Evolutionary conservation across 1,140 invertebrate genomes (phyloP).

Genomic region (Pseudoatta argentina): DNA sequence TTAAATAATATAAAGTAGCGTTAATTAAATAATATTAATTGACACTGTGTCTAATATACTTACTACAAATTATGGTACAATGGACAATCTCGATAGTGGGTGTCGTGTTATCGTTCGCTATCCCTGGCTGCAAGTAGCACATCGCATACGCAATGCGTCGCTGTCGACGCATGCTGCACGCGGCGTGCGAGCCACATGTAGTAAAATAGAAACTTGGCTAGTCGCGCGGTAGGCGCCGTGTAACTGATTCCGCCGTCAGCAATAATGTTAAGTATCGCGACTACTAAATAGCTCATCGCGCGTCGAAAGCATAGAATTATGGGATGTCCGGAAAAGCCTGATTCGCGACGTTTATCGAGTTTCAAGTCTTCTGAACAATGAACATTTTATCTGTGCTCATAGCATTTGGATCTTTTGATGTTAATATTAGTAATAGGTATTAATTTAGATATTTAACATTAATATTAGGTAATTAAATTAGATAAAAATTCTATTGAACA

Average conservation of each 20-base stretch:
- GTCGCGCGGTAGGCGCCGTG: conserved; percentile 54
- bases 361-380: neutral
- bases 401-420: too few relatives aligned
- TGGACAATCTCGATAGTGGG: neutral
- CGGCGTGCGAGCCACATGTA: conserved; percentile 65
- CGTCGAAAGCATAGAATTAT: neutral
- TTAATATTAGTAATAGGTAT: neutral
- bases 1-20: neutral
- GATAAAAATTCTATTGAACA: neutral
- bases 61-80: neutral
- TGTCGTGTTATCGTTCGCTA: conserved; percentile 34
- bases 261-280: conserved; percentile 44
- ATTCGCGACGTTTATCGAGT: neutral
- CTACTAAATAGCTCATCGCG: conserved; percentile 53
- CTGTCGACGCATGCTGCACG: conserved; percentile 62
- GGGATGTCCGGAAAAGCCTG: neutral
- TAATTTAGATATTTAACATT: too few relatives aligned
- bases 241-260: conserved; percentile 56
- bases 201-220: conserved; percentile 74
- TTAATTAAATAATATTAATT: neutral
- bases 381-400: neutral
- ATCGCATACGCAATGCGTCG: conserved; percentile 57
- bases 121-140: conserved; percentile 49
- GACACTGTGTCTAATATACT: neutral
- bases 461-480: neutral